Conservation (phyloP, 2,797 vertebrate species). For the Pteropus rufus region DNA sequence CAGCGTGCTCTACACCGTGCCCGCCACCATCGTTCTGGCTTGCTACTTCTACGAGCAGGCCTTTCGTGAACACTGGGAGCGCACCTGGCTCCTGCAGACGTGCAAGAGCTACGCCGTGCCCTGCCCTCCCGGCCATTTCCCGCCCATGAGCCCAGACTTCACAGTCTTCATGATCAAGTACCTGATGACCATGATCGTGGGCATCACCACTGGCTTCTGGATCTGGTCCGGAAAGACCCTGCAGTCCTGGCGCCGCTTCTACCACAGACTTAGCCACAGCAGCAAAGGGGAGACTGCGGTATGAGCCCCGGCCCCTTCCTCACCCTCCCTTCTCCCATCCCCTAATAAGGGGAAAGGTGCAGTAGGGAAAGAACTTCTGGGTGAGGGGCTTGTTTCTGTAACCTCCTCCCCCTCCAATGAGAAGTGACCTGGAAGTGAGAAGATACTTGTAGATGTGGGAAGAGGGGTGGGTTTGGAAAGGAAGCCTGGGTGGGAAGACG, state of each 20-base stretch:
- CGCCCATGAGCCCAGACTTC: conserved; percentile 91
- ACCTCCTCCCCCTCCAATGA: not conserved
- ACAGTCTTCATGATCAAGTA: conserved; percentile 96
- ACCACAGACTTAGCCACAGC: conserved; percentile 92
- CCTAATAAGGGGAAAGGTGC: not conserved
- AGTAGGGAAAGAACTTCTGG: not conserved
- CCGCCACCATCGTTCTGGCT: conserved; percentile 96
- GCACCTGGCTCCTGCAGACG: conserved; percentile 92
- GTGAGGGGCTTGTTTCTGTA: not conserved
- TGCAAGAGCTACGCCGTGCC: conserved; percentile 90
- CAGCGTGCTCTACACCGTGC: conserved; percentile 97
- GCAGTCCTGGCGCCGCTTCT: conserved; percentile 92
- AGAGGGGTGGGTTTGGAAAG: not conserved
- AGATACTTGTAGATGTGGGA: not conserved
- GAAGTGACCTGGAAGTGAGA: conserved; percentile 18
- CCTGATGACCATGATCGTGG: conserved; percentile 95
- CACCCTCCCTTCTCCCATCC: not conserved
- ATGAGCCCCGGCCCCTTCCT: conserved; percentile 79
- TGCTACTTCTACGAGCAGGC: conserved; percentile 99
- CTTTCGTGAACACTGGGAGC: conserved; percentile 97
- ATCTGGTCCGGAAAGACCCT: conserved; percentile 96
- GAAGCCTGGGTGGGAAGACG: conserved; percentile 24
- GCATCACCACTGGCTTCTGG: conserved; percentile 96
- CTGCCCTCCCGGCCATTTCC: conserved; percentile 86
- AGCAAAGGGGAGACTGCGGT: conserved; percentile 98